A percentile compares a stretch with the other conserved stretches of the same genome.
phyloP scores from a whole-genome alignment of 2,888 invertebrate species.

The Andrena minutula region DNA sequence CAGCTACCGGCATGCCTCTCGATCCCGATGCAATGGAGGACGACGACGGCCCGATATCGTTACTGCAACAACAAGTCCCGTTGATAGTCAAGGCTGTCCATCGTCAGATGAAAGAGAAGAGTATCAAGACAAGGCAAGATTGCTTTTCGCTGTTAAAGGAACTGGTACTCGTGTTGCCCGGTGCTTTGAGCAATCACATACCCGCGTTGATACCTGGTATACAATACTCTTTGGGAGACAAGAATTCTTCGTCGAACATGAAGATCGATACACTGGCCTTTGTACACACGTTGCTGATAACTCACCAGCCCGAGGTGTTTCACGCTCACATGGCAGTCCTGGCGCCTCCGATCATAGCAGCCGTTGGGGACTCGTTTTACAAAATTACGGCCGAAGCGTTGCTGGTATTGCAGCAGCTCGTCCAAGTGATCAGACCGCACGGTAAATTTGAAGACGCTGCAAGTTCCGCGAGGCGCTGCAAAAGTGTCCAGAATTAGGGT shows the following conservation, averaged over 20 bases:
- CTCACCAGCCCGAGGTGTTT: slow-evolving; percentile 92
- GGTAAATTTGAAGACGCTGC: slow-evolving; percentile 85
- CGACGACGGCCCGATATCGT: slow-evolving; percentile 89
- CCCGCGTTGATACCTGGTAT: slow-evolving; percentile 95
- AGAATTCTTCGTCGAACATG: slow-evolving; percentile 98
- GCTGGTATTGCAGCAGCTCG: slow-evolving; percentile 95
- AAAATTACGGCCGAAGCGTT: slow-evolving; percentile 99
- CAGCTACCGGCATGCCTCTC: slow-evolving; percentile 88
- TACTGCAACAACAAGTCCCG: slow-evolving; percentile 88
- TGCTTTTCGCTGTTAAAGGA: slow-evolving; percentile 96
- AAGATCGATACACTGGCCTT: slow-evolving; percentile 98
- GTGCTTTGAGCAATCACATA: slow-evolving; percentile 94
- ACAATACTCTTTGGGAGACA: slow-evolving; percentile 95
- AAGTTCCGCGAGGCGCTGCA: background rate
- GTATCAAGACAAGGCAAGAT: slow-evolving; percentile 95
- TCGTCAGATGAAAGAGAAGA: slow-evolving; percentile 93
- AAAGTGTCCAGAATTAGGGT: background rate
- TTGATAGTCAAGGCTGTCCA: slow-evolving; percentile 95
- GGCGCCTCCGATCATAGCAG: slow-evolving; percentile 93
- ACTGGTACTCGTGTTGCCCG: slow-evolving; percentile 94
- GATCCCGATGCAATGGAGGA: slow-evolving; percentile 91
- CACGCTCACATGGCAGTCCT: slow-evolving; percentile 92
- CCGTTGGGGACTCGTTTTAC: slow-evolving; percentile 98
- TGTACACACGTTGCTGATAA: slow-evolving; percentile 92
- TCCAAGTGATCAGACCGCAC: slow-evolving; percentile 96